A percentile compares a stretch with the other conserved stretches of the same genome.
Evolutionary conservation across 2,888 invertebrate species (phyloP).

Genomic region (Synanthedon formicaeformis): DNA sequence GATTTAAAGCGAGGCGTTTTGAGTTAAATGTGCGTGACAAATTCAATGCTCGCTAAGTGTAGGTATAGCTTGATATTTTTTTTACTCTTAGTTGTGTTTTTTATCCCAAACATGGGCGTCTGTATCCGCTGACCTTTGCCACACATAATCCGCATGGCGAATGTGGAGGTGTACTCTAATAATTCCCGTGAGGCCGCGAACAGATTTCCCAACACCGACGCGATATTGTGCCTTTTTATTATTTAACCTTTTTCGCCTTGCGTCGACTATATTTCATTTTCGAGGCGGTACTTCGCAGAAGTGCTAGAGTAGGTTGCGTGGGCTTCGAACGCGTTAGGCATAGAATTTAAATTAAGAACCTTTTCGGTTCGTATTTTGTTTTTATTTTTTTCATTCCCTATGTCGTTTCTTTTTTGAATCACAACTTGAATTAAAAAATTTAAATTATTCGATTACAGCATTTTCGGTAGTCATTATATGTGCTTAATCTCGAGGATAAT

Average conservation of each 20-base stretch:
- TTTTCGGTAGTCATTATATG: too few species aligned
- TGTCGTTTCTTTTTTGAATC: too few species aligned
- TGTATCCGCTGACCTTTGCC: neutral
- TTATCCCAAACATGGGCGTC: neutral
- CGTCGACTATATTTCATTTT: slow-evolving; percentile 19
- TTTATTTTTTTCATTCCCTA: neutral
- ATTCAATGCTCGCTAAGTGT: too few species aligned
- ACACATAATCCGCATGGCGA: slow-evolving; percentile 11
- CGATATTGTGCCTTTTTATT: slow-evolving; percentile 11
- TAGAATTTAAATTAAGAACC: neutral
- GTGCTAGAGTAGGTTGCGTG: slow-evolving; percentile 8
- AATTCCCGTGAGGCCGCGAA: slow-evolving; percentile 16
- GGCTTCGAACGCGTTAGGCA: slow-evolving; percentile 5
- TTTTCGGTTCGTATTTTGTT: slow-evolving; percentile 9
- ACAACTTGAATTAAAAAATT: too few species aligned
- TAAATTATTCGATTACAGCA: too few species aligned
- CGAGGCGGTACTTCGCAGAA: slow-evolving; percentile 12
- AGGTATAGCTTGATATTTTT: neutral
- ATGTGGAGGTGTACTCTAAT: slow-evolving; percentile 26
- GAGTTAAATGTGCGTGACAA: too few species aligned
- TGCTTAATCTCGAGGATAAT: neutral
- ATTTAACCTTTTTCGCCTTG: slow-evolving; percentile 10
- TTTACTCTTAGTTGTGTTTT: neutral
- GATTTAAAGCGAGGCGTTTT: too few species aligned
- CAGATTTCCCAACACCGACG: slow-evolving; percentile 13